Evolutionary conservation across 1,140 invertebrate species (phyloP), one percentile per base, ranked within the genome.

Genomic region (Archegozetes longisetosus): DNA sequence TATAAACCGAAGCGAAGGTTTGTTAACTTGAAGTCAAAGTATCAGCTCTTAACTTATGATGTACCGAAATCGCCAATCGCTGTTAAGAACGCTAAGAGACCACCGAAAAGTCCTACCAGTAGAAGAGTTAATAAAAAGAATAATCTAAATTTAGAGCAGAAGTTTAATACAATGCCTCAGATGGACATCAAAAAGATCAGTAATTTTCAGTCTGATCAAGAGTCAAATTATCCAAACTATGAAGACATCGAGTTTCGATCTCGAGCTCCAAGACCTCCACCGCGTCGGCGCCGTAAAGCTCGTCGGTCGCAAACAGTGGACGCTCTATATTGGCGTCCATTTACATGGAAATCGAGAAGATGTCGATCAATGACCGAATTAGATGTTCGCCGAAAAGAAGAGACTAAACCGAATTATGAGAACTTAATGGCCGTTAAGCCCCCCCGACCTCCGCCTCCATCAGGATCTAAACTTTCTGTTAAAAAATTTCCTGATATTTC

Each of bases 331-430:
- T 62, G 61, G 61, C 27, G 53, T 20, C 56, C 61, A 25, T 62
- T 59, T 53, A 24, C 27, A 12, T 62, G 56, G 55, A 62, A 62
- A 28, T 50, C 51, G 9, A 40, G 50, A 46, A 49, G 61, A 48
- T 58, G 55, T 55, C 49, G 61, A 9, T 54, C 50, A 23, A 27
- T 62, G 23, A 59, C 56, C 17, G 61, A 58, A 26, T 26, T 58
- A 14, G 60, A 59, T 51, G 32, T 58, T 13, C 47, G 56, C 20
- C 28, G 52, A 50, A n/a, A 52, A 26, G 26, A 13, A 26, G 12
- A 24, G 14, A 54, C 17, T 22, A 29, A 12, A 55, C 20, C 53
- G 27, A n/a, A 14, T 2, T 14, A 48, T n/a, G 2, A n/a, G 46
- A 22, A 48, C 1, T 17, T 1, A 50, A 2, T 55, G 2, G 29